These are phyloP conservation scores for Gari tellinella DNA, from an alignment of 2,888 invertebrate species.

Conservation along the genomic window DNA sequence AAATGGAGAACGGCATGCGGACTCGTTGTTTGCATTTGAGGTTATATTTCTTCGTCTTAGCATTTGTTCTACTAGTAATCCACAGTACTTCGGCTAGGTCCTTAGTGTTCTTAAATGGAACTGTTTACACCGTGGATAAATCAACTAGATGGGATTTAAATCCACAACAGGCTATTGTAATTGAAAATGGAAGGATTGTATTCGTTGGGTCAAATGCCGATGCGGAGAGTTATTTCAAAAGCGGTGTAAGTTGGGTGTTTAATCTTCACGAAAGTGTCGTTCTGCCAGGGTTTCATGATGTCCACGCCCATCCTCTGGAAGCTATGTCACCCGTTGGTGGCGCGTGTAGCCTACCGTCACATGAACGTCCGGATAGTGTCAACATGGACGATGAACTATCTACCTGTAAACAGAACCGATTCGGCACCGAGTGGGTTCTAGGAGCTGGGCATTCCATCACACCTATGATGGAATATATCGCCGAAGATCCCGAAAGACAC, in stretches of 20 bases:
- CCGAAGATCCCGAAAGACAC: background rate
- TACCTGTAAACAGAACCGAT: too few relatives aligned
- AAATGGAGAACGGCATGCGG: too few relatives aligned
- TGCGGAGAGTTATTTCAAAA: background rate
- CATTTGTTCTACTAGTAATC: too few relatives aligned
- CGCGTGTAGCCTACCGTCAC: conserved; percentile 15
- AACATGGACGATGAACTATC: too few relatives aligned
- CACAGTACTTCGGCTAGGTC: too few relatives aligned
- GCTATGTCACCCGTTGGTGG: conserved; percentile 23
- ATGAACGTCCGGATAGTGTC: too few relatives aligned
- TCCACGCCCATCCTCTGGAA: conserved; percentile 54
- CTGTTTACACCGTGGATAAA: conserved; percentile 41
- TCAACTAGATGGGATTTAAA: conserved; percentile 23
- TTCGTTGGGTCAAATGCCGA: conserved; percentile 24
- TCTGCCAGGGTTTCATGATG: conserved; percentile 52
- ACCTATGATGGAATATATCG: too few relatives aligned
- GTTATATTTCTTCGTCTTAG: too few relatives aligned
- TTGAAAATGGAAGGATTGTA: conserved; percentile 23
- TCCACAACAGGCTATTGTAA: conserved; percentile 40
- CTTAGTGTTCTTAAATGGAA: conserved; percentile 24
- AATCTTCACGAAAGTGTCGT: conserved; percentile 23
- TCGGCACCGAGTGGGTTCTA: too few relatives aligned
- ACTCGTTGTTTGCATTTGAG: too few relatives aligned
- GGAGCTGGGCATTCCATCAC: too few relatives aligned
- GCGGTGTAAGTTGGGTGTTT: background rate